A percentile compares a stretch with the other conserved stretches of the same genome.
Conservation (phyloP, 1,140 invertebrate genomes). For the Drosophila lini region DNA sequence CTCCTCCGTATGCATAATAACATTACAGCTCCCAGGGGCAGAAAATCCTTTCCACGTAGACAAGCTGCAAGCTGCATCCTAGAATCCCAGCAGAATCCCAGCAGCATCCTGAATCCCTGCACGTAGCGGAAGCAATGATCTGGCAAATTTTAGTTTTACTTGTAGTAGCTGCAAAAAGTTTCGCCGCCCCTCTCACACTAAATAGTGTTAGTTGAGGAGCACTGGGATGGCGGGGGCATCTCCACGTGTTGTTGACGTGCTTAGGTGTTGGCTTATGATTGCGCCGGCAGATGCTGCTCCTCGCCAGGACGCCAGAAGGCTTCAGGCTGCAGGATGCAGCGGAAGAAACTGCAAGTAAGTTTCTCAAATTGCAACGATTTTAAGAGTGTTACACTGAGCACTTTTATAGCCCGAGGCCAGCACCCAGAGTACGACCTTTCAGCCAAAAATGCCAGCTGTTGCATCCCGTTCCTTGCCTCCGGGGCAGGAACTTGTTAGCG, state of each 20-base stretch:
- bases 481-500: slow-evolving; percentile 12
- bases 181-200: slow-evolving; percentile 60
- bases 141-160: slow-evolving; percentile 82
- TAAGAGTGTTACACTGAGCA: slow-evolving; percentile 63
- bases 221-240: slow-evolving; percentile 14
- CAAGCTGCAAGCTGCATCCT: slow-evolving; percentile 12
- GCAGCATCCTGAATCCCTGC: slow-evolving; percentile 67
- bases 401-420: slow-evolving; percentile 27
- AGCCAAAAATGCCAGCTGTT: slow-evolving; percentile 30
- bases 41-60: slow-evolving; percentile 33
- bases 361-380: slow-evolving; percentile 76
- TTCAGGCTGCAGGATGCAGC: slow-evolving; percentile 52
- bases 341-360: slow-evolving; percentile 81
- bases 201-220: slow-evolving; percentile 69
- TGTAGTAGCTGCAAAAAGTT: slow-evolving; percentile 76
- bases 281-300: slow-evolving; percentile 62
- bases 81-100: slow-evolving; percentile 1
- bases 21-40: slow-evolving; percentile 49
- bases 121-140: slow-evolving; percentile 82
- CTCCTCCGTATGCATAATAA: slow-evolving; percentile 66
- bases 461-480: neutral
- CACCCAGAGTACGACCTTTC: slow-evolving; percentile 21
- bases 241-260: slow-evolving; percentile 74
- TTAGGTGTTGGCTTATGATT: slow-evolving; percentile 83
- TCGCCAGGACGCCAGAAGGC: slow-evolving; percentile 5